Evolutionary conservation across 2,113 vertebrate species (phyloP).

Genomic region (Microtus pennsylvanicus): DNA sequence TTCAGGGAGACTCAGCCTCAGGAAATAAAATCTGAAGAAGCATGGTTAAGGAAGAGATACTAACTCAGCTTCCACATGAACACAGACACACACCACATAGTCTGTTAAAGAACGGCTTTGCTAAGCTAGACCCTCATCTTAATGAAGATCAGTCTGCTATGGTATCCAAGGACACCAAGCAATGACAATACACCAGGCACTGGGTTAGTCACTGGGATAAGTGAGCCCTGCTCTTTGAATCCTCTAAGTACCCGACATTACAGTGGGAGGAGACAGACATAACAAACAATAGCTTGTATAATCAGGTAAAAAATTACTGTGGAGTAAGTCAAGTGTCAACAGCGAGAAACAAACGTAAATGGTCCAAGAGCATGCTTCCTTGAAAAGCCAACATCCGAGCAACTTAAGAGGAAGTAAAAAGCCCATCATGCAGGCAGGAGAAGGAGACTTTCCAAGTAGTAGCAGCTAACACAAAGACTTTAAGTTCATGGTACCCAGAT

Average conservation of each 20-base stretch:
- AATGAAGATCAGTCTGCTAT: background rate
- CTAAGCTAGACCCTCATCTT: constrained; percentile 6
- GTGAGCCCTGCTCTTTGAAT: background rate
- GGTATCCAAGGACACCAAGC: background rate
- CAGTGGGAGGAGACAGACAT: background rate
- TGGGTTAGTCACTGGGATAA: background rate
- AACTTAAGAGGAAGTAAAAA: background rate
- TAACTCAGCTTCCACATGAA: background rate
- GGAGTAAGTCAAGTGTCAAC: background rate
- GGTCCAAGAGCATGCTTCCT: background rate
- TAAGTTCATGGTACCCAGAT: background rate
- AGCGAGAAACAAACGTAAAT: background rate
- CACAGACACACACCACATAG: background rate
- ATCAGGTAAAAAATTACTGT: background rate
- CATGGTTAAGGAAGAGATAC: background rate
- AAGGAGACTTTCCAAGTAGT: background rate
- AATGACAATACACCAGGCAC: background rate
- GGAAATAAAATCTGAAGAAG: background rate
- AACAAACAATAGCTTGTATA: background rate
- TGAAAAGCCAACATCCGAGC: background rate
- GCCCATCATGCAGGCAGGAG: background rate
- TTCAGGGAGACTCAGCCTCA: background rate
- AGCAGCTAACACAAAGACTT: background rate
- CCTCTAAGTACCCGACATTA: background rate
- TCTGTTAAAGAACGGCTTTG: background rate